Conservation (phyloP, 2,113 vertebrate species). For the Bubalus kerabau region DNA sequence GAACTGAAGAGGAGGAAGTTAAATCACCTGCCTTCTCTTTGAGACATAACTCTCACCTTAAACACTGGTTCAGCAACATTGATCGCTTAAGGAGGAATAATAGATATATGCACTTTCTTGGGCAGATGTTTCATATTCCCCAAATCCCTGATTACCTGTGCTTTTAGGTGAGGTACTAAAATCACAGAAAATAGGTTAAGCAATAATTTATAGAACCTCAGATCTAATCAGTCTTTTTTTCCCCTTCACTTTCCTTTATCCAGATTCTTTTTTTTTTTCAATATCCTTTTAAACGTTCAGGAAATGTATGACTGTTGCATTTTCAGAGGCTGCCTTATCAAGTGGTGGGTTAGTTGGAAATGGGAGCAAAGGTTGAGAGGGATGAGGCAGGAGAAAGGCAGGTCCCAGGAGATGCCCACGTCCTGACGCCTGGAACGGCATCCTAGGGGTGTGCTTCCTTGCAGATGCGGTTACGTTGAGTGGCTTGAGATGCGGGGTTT, state of each 20-base stretch:
- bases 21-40: not conserved
- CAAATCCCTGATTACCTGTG: too few relatives aligned
- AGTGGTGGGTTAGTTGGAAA: not conserved
- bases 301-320: not conserved
- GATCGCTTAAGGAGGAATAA: fast-evolving
- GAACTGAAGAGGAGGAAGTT: too few relatives aligned
- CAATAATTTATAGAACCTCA: not conserved
- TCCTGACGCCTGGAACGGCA: not conserved
- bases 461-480: not conserved
- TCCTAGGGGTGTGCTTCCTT: not conserved
- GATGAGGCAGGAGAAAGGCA: fast-evolving
- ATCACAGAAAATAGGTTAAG: not conserved
- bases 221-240: not conserved
- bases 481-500: not conserved
- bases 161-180: not conserved
- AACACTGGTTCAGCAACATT: fast-evolving
- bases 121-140: fast-evolving
- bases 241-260: not conserved
- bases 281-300: not conserved
- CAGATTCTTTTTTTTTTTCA: not conserved
- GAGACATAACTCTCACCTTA: too few relatives aligned
- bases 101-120: fast-evolving
- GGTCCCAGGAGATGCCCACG: fast-evolving
- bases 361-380: not conserved
- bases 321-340: not conserved